phyloP scores from a whole-genome alignment of 2,113 vertebrate genomes.

The Crocuta crocuta region DNA sequence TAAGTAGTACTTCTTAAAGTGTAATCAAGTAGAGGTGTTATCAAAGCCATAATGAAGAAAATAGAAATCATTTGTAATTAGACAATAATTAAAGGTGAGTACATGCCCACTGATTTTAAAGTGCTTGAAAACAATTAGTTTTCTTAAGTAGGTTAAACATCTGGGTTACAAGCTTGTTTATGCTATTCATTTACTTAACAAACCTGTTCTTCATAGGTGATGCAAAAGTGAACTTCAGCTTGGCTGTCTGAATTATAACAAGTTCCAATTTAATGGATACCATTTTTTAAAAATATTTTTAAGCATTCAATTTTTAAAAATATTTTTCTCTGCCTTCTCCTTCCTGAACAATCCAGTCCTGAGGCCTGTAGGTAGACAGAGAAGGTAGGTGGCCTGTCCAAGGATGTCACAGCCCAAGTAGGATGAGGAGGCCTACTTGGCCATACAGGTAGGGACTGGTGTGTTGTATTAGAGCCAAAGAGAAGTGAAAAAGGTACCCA shows the following conservation, averaged over 20 bases:
- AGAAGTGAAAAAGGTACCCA: neutral
- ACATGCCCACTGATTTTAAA: constrained; percentile 79
- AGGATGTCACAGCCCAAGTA: neutral
- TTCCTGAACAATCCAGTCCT: neutral
- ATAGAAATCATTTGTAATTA: constrained; percentile 79
- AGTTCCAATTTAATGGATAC: constrained; percentile 42
- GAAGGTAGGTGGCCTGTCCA: neutral
- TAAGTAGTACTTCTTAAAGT: constrained; percentile 60
- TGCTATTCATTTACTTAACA: constrained; percentile 75
- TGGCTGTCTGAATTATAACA: constrained; percentile 31
- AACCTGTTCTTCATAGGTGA: constrained; percentile 76
- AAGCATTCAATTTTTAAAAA: neutral
- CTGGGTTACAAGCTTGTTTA: constrained; percentile 74
- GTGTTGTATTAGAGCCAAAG: neutral
- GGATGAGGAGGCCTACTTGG: neutral
- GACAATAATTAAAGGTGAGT: constrained; percentile 76
- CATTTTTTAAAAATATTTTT: neutral
- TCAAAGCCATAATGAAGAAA: constrained; percentile 74
- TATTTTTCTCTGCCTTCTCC: neutral
- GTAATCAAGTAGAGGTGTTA: constrained; percentile 65
- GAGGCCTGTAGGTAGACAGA: neutral
- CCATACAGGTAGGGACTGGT: neutral
- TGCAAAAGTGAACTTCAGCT: constrained; percentile 58
- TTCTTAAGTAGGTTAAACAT: constrained; percentile 80
- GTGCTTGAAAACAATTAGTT: constrained; percentile 81